Base-by-base conservation (phyloP, 2,888 invertebrate species). In the Uloborus plumipes region DNA sequence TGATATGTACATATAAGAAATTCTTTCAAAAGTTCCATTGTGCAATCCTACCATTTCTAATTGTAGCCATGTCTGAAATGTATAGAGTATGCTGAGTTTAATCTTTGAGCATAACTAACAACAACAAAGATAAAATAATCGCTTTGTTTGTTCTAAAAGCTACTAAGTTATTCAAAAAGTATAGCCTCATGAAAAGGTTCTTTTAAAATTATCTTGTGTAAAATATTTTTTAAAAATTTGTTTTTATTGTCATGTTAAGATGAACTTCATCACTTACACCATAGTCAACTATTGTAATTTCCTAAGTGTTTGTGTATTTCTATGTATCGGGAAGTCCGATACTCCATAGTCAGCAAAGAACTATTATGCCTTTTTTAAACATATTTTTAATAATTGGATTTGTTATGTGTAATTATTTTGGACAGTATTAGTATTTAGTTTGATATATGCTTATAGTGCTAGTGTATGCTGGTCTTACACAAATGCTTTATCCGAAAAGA, bases 381-480 rank as follows among this genome's bases (percentile, higher is more conserved):
- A 39, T 39, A 59, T 53, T 78, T 55, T 64, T 78, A 51, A 70
- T 55, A 22, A 53, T 65, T 18, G 61, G 67, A 61, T 79, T 31
- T 73, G 55, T 79, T 78, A 22, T 64, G 55, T 73, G 67, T 76
- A 77, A 83, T 71, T 83, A 77, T 77, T 82, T 77, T 72, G 39
- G 73, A 66, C 83, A 83, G 83, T 83, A 83, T 83, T 83, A 83
- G 69, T 69, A 22, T 66, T 72, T 71, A 58, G 49, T 75, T 82
- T 76, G 7, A 61, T 64, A 26, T 72, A 61, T 76, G 62, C 76
- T 76, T 82, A 69, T 50, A 75, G 59, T 70, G 64, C 22, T 76
- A 77, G 83, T 76, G 77, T 83, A 69, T 83, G 83, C 77, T 83
- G 76, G 82, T 82, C 82, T 82, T 83, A 83, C 76, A 82, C 82